Base-by-base conservation (phyloP, 2,797 vertebrate species). In the Catostomus latipinnis region DNA sequence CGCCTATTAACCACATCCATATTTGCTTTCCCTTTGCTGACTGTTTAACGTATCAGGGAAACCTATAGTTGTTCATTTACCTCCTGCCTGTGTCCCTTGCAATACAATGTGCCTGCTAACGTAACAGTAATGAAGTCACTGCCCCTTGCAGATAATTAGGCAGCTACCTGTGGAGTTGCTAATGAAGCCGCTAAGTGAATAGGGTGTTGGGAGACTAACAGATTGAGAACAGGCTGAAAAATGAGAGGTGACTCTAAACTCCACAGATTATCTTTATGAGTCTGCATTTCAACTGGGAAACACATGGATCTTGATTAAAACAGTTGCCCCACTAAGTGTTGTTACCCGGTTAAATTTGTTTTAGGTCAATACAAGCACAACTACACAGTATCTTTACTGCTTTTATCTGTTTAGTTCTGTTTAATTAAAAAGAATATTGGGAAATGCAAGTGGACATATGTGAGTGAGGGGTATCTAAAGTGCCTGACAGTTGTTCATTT, bases 21-120 rank as follows among this genome's bases (percentile, higher is more conserved):
- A 88, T 88, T 88, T 75, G 73, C 77, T 87, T 18, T 6, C 75
- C 73, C 71, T 54, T 86, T 48, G 74, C 82, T 89, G 73, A 75
- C 63, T 88, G 83, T 88, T 86, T 86, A 81, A 16, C 58, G 81
- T 74, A 70, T 74, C 67, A 80, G 80, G 85, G 71, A 84, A 86
- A 87, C 83, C 77, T 85, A 85, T 83, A 87, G 87, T 86, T 89
- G 83, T 88, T 89, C 89, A 83, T 88, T 90, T 86, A 72, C 79
- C 43, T 34, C 53, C 50, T 54, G 43, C 18, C 48, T 52, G 69
- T 54, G 45, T 70, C 13, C 22, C 43, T 58, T 14, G 12, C 6
- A 8, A 57, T 13, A 22, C 62, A 57, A 45, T 2, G 2, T 34
- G 18, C 6, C 66, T 43, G 58, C n/a, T 50, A 72, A 11, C 9